phyloP scores from a whole-genome alignment of 2,888 invertebrate genomes.

The Operophtera brumata region DNA sequence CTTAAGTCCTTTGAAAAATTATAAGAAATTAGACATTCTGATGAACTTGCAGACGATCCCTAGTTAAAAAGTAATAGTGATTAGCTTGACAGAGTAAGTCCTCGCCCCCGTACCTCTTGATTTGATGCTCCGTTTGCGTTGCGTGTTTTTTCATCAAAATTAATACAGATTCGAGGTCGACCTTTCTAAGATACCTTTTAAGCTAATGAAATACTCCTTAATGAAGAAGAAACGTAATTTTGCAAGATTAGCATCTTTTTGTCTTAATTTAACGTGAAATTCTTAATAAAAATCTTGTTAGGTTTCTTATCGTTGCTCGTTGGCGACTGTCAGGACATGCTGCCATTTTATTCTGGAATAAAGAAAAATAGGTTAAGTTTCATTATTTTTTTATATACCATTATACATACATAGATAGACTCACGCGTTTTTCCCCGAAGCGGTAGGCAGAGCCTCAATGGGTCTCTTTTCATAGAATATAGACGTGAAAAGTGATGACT shows the following conservation, averaged over 20 bases:
- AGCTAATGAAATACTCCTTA: conserved; percentile 27
- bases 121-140: conserved; percentile 7
- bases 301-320: not conserved
- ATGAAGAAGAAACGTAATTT: conserved; percentile 28
- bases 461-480: too few relatives aligned
- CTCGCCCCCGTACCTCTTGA: not conserved
- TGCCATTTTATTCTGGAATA: not conserved
- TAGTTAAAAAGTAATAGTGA: not conserved
- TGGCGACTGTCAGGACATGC: not conserved
- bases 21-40: too few relatives aligned
- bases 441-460: too few relatives aligned
- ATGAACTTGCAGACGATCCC: not conserved
- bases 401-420: too few relatives aligned
- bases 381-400: too few relatives aligned
- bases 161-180: conserved; percentile 19
- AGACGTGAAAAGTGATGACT: too few relatives aligned
- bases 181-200: conserved; percentile 25
- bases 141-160: conserved; percentile 24
- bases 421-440: too few relatives aligned
- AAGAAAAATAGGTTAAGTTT: too few relatives aligned
- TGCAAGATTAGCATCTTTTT: conserved; percentile 27
- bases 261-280: conserved; percentile 20
- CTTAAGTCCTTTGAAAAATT: too few relatives aligned
- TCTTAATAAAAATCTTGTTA: conserved; percentile 9
- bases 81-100: not conserved